A percentile compares a stretch with the other conserved stretches of the same genome.
These are phyloP conservation scores for Staurois parvus DNA, from an alignment of 2,797 vertebrate genomes.

Conservation along the genomic window DNA sequence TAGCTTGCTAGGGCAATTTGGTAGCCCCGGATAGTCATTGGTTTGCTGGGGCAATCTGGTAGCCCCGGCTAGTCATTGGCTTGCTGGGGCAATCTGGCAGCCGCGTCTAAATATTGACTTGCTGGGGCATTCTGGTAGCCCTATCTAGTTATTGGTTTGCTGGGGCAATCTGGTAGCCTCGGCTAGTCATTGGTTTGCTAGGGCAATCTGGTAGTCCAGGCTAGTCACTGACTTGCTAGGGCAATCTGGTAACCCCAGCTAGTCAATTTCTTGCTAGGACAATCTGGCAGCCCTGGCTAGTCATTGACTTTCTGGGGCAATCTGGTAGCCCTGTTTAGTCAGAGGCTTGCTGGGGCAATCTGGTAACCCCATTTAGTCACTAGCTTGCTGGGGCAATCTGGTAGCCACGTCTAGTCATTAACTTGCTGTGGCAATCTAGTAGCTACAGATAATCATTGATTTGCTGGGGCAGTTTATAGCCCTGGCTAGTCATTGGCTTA, in stretches of 20 bases:
- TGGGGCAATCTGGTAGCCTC: background rate
- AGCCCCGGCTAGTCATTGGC: background rate
- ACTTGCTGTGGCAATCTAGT: background rate
- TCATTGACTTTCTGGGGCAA: background rate
- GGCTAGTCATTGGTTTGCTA: background rate
- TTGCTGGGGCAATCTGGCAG: background rate
- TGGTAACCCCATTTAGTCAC: too few relatives aligned
- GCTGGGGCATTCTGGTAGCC: background rate
- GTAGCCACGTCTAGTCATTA: too few relatives aligned
- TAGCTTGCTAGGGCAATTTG: background rate
- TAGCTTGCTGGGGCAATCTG: background rate
- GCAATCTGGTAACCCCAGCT: too few relatives aligned
- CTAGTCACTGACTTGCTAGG: background rate
- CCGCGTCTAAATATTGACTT: too few relatives aligned
- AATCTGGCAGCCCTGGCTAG: background rate
- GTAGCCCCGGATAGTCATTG: too few relatives aligned
- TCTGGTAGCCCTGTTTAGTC: too few relatives aligned
- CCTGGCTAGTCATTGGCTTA: background rate
- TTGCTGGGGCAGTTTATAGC: background rate
- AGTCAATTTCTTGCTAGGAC: background rate
- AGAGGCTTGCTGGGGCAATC: background rate
- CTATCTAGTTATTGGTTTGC: background rate
- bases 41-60: background rate
- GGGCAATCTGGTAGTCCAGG: slow-evolving; percentile 2
- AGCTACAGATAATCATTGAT: too few relatives aligned